These are phyloP conservation scores for Ranitomeya imitator DNA, from an alignment of 2,113 vertebrate genomes.

Conservation along the genomic window DNA sequence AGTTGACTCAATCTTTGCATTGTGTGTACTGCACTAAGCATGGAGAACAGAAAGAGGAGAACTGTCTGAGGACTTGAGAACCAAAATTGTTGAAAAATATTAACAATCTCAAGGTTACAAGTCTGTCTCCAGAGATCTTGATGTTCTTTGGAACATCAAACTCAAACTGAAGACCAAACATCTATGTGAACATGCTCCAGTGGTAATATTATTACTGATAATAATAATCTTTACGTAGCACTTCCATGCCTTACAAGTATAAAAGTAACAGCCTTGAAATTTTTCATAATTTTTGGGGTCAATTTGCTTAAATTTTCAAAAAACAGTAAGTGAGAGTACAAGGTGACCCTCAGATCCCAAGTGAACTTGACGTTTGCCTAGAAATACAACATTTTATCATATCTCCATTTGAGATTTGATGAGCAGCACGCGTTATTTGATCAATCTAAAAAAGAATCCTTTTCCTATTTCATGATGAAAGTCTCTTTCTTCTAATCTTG, in stretches of 20 bases:
- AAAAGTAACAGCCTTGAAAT: neutral
- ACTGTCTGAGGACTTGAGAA: too few species aligned
- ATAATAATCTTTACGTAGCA: neutral
- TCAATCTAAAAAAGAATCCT: neutral
- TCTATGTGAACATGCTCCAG: too few species aligned
- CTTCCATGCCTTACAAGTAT: neutral
- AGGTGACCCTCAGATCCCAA: neutral
- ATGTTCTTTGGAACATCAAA: too few species aligned
- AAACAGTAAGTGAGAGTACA: neutral
- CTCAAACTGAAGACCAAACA: too few species aligned
- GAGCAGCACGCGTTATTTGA: neutral
- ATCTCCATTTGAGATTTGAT: neutral
- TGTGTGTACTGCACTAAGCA: too few species aligned
- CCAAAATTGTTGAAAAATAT: too few species aligned
- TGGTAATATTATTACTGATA: neutral
- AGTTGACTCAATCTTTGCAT: too few species aligned
- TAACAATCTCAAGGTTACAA: too few species aligned
- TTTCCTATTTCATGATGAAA: constrained; percentile 8
- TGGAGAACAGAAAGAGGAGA: too few species aligned
- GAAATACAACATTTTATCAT: neutral
- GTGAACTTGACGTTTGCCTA: neutral
- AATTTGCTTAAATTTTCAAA: neutral
- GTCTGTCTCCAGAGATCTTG: too few species aligned
- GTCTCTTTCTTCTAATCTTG: constrained; percentile 13
- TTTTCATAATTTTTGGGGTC: neutral